A percentile compares a stretch with the other conserved stretches of the same genome.
phyloP scores from a whole-genome alignment of 2,888 invertebrate genomes.

The Steinernema carpocapsae region DNA sequence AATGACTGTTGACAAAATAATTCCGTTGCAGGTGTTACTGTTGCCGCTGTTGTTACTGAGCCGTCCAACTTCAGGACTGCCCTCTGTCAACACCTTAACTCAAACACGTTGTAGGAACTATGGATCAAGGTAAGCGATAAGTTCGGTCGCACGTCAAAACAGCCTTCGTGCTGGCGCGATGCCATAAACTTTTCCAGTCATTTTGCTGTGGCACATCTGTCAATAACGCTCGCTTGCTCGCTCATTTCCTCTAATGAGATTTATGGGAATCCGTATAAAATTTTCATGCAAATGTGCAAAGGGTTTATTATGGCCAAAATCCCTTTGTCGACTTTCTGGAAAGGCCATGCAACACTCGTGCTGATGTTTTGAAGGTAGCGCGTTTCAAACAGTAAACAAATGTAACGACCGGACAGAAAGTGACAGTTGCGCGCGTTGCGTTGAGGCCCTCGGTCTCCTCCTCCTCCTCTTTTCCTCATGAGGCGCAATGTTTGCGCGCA shows the following conservation, averaged over 20 bases:
- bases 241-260: slow-evolving; percentile 31
- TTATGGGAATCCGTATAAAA: slow-evolving; percentile 24
- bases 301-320: not conserved
- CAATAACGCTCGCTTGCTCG: slow-evolving; percentile 3
- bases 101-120: not conserved
- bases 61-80: not conserved
- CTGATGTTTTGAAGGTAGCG: no score
- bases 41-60: no score
- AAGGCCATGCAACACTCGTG: no score
- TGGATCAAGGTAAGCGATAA: slow-evolving; percentile 31
- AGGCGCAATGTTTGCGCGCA: slow-evolving; percentile 29
- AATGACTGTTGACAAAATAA: not conserved
- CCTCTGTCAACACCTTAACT: not conserved
- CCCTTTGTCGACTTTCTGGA: not conserved
- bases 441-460: not conserved
- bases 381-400: slow-evolving; percentile 7
- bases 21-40: no score
- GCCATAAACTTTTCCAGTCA: not conserved
- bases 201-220: not conserved
- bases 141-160: not conserved
- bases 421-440: slow-evolving; percentile 29
- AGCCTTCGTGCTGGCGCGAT: not conserved
- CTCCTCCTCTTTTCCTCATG: slow-evolving; percentile 9
- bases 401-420: not conserved
- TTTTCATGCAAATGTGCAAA: not conserved